Percentiles rank a stretch among this genome's conserved stretches.
phyloP scores from a whole-genome alignment of 2,888 invertebrate species.

The Hedychridium roseum region DNA sequence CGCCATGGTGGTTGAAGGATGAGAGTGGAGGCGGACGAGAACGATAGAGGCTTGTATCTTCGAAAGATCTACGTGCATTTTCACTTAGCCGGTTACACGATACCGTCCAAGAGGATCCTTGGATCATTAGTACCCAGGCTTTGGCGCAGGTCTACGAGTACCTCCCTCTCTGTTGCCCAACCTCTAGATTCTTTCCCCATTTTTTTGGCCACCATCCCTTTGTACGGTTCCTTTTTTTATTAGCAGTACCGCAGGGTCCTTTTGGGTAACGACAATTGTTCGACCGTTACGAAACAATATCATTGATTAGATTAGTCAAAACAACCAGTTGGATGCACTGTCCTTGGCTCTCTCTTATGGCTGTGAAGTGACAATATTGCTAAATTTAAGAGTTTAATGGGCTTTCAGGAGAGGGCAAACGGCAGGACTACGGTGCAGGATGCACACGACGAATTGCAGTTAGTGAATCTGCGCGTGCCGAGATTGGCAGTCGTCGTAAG shows the following conservation, averaged over 20 bases:
- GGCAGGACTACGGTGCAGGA: conserved; percentile 50
- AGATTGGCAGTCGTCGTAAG: conserved; percentile 56
- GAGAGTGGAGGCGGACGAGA: no score
- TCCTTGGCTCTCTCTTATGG: no score
- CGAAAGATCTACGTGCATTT: conserved; percentile 58
- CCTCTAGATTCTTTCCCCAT: conserved; percentile 3
- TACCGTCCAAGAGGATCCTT: conserved; percentile 34
- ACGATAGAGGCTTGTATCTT: conserved; percentile 40
- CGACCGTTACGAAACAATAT: no score
- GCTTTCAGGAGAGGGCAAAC: conserved; percentile 56
- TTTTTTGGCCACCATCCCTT: conserved; percentile 24
- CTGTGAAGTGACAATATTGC: no score
- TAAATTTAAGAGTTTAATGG: conserved; percentile 47
- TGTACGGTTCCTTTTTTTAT: background rate
- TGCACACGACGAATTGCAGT: conserved; percentile 53
- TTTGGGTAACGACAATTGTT: no score
- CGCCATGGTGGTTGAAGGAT: conserved; percentile 10
- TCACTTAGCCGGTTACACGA: conserved; percentile 61
- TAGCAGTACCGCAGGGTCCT: no score
- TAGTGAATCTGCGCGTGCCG: conserved; percentile 56
- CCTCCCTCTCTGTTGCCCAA: conserved; percentile 19
- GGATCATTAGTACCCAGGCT: conserved; percentile 57
- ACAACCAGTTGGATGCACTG: no score
- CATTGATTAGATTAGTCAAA: no score
- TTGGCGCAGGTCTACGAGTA: conserved; percentile 43